A percentile compares a stretch with the other conserved stretches of the same genome.
Evolutionary conservation across 53 echinoderm and acorn worm species (phyloP).

Genomic region (Mesocentrotus franciscanus): DNA sequence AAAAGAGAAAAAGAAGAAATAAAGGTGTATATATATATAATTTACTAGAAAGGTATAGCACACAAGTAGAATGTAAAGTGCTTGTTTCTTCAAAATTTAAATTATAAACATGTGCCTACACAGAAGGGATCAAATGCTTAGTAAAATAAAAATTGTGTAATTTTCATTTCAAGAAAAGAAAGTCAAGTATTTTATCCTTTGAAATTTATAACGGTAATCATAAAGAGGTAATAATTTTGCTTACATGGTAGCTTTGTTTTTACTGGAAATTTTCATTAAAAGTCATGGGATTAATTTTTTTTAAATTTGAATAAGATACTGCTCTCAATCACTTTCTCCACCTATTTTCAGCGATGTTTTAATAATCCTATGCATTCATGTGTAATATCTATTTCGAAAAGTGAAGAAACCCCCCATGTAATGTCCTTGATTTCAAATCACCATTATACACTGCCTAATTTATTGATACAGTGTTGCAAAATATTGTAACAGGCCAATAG

Average conservation of each 20-base stretch:
- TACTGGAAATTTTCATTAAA: not conserved
- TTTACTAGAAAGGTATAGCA: not conserved
- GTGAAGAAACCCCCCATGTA: not conserved
- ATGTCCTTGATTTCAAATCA: not conserved
- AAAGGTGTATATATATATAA: conserved; percentile 50
- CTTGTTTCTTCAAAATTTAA: not conserved
- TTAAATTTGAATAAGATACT: not conserved
- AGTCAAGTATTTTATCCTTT: not conserved
- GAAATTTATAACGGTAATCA: not conserved
- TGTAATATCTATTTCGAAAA: not conserved
- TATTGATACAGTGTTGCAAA: not conserved
- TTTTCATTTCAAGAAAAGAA: not conserved
- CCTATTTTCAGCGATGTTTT: not conserved
- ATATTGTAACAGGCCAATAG: not conserved
- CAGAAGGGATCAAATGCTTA: conserved; percentile 31
- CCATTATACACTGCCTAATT: conserved; percentile 20
- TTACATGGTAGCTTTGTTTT: not conserved
- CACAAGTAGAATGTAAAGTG: not conserved
- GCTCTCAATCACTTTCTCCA: not conserved
- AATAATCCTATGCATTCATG: not conserved
- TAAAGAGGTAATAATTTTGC: not conserved
- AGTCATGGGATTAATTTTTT: not conserved
- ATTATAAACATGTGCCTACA: conserved; percentile 32
- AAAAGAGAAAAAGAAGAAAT: not conserved
- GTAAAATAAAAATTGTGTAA: not conserved